Conservation (phyloP, 2,888 invertebrate genomes). For the Ennomos erosarius region DNA sequence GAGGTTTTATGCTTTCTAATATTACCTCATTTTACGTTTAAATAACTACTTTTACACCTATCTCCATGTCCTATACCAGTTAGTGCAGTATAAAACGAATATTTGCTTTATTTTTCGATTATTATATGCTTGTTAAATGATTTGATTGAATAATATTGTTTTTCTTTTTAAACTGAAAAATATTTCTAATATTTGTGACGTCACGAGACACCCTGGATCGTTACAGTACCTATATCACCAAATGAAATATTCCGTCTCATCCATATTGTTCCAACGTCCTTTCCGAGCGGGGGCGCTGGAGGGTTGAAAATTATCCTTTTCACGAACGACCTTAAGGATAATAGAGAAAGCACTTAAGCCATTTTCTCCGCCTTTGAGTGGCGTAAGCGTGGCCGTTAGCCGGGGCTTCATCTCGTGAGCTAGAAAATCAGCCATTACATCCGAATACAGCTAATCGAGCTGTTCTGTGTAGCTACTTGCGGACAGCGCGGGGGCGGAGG, state of each 20-base stretch:
- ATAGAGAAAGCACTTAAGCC: slow-evolving; percentile 86
- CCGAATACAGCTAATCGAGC: slow-evolving; percentile 67
- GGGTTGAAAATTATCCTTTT: slow-evolving; percentile 86
- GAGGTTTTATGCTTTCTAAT: too few relatives aligned
- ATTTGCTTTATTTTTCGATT: too few relatives aligned
- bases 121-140: too few relatives aligned
- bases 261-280: slow-evolving; percentile 59
- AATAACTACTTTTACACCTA: too few relatives aligned
- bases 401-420: slow-evolving; percentile 79
- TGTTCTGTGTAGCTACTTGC: slow-evolving; percentile 55
- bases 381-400: slow-evolving; percentile 83
- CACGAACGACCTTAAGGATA: slow-evolving; percentile 84
- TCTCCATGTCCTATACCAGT: too few relatives aligned
- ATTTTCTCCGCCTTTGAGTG: slow-evolving; percentile 85
- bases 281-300: slow-evolving; percentile 69
- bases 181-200: too few relatives aligned
- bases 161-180: too few relatives aligned
- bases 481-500: slow-evolving; percentile 53
- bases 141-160: too few relatives aligned
- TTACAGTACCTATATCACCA: too few relatives aligned
- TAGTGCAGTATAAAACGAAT: too few relatives aligned
- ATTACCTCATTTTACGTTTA: too few relatives aligned
- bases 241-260: slow-evolving; percentile 46
- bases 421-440: slow-evolving; percentile 83
- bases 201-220: too few relatives aligned